Base-by-base conservation (phyloP, 2,888 invertebrate genomes). In the Ornithoptera priamus region DNA sequence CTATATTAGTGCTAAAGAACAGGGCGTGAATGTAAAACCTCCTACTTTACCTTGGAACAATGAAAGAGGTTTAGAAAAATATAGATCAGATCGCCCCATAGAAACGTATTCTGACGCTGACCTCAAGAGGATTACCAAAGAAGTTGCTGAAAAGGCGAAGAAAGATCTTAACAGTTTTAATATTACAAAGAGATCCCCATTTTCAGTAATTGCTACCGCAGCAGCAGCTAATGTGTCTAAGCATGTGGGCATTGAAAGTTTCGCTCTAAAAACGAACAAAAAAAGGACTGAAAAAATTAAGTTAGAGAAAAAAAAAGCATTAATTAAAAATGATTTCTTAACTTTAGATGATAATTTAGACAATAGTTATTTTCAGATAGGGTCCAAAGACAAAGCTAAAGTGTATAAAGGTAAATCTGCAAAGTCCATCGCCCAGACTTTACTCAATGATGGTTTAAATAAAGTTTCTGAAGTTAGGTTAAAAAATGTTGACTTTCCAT, bases 11-110 rank as follows among this genome's bases (percentile, higher is more conserved):
- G 94, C 94, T 61, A 96, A 95, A 89, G 94, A 94, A 76, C 91
- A 86, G 67, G 93, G 92, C 67, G 76, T 84, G 22, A 70, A 80
- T 22, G 77, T 82, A 0, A 86, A 87, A 64, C 93, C 93, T 53
- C 95, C 97, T 75, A 96, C 96, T 87, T 89, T 97, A 75, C 96
- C 96, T 70, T 95, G 95, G 95, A 93, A 94, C 72, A 95, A 95
- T 85, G 96, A 96, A 84, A 93, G 95, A 78, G 95, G 94, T 53
- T 88, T 96, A 73, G 93, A 94, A 75, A 94, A 95, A 81, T 95
- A 95, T 84, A 94, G 94, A 81, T 93, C 95, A 75, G 94, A 94
- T 80, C 94, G 94, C 77, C 88, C 93, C 65, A 93, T 96, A 72
- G 91, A 93, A 77, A 92, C 94, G 62, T 97, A 96, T 81, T 94